A percentile compares a stretch with the other conserved stretches of the same genome.
Conservation (phyloP, 2,797 vertebrate species). For the Alauda arvensis region DNA sequence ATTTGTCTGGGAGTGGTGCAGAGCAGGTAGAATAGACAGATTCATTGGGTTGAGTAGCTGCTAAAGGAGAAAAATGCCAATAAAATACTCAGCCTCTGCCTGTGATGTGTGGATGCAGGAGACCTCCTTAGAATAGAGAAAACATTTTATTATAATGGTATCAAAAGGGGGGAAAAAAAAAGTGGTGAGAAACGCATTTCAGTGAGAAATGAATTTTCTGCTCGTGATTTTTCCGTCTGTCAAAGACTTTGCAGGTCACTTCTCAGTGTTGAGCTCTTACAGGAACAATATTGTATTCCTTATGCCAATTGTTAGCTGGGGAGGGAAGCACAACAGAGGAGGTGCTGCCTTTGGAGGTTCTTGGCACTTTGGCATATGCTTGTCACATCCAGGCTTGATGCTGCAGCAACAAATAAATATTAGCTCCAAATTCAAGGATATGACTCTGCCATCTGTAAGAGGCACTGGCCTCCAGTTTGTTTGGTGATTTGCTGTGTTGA, state of each 20-base stretch:
- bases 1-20: neutral
- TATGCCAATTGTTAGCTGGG: neutral
- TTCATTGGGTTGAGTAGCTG: neutral
- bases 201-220: conserved; percentile 6
- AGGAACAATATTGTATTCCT: conserved; percentile 44
- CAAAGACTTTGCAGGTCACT: neutral
- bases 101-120: neutral
- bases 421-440: neutral
- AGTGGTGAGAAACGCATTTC: neutral
- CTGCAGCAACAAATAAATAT: neutral
- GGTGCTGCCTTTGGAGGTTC: neutral
- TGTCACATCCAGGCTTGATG: neutral
- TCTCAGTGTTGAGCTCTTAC: conserved; percentile 30
- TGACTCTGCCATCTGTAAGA: neutral
- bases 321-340: neutral
- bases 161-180: neutral
- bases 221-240: conserved; percentile 16
- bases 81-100: conserved; percentile 9
- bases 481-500: neutral
- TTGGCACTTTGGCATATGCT: conserved; percentile 1
- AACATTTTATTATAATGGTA: neutral
- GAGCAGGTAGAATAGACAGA: neutral
- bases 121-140: neutral
- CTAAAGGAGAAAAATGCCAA: neutral
- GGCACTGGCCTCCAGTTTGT: neutral